Conservation (phyloP, 2,797 vertebrate species). For the Austrolebias charrua region DNA sequence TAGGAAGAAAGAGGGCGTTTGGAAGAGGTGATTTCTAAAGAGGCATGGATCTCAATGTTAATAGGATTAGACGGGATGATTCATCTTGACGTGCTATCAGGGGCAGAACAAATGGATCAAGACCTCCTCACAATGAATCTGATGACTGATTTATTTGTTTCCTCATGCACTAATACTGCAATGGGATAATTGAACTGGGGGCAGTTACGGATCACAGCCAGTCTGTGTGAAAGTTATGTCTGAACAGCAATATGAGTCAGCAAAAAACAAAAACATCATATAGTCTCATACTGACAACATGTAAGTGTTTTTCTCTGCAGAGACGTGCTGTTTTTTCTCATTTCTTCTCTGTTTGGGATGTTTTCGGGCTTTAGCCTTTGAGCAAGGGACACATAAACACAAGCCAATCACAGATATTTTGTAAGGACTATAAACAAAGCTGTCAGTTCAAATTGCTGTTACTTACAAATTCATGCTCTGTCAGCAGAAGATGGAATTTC, state of each 20-base stretch:
- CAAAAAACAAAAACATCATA: no score
- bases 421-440: constrained; percentile 13
- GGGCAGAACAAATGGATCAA: constrained; percentile 18
- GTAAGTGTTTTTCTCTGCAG: not conserved
- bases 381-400: constrained; percentile 3
- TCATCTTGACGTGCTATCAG: constrained; percentile 18
- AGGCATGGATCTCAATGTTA: constrained; percentile 35
- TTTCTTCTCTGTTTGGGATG: not conserved
- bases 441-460: constrained; percentile 16
- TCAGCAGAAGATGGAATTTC: constrained; percentile 18
- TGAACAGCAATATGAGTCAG: no score
- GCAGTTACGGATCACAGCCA: constrained; percentile 9
- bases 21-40: constrained; percentile 40
- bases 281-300: not conserved
- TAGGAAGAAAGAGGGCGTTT: constrained; percentile 21
- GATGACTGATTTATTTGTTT: not conserved
- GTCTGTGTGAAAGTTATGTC: not conserved
- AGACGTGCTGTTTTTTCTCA: not conserved
- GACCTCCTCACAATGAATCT: constrained; percentile 12
- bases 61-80: constrained; percentile 27
- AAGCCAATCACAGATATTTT: constrained; percentile 15
- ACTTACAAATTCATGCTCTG: constrained; percentile 17
- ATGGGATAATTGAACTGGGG: not conserved
- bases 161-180: not conserved
- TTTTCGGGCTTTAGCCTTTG: constrained; percentile 2